These are phyloP conservation scores for Ichneumoninae sp. DNA, from an alignment of 2,888 invertebrate genomes.

Conservation along the genomic window DNA sequence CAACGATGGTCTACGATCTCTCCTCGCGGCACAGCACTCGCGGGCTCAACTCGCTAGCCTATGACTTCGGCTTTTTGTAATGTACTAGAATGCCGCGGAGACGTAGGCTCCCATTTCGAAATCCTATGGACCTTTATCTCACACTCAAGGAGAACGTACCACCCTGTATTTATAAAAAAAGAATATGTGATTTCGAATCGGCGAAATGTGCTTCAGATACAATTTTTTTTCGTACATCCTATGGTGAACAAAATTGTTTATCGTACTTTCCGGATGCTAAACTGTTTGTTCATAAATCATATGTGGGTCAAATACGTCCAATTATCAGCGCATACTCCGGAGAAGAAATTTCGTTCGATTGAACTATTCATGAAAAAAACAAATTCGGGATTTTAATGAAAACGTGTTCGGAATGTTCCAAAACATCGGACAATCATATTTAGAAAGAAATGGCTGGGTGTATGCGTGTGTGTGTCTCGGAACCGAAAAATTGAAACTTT, in stretches of 20 bases:
- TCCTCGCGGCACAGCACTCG: constrained; percentile 49
- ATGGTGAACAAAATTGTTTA: neutral
- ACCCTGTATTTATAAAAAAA: neutral
- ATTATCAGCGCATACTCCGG: neutral
- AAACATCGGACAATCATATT: too few species aligned
- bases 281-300: neutral
- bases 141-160: neutral
- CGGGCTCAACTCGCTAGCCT: constrained; percentile 16
- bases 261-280: too few species aligned
- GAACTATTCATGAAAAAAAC: neutral
- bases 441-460: too few species aligned
- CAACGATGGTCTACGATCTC: constrained; percentile 77
- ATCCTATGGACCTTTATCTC: constrained; percentile 7
- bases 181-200: neutral
- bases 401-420: too few species aligned
- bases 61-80: constrained; percentile 29
- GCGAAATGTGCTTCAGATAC: neutral
- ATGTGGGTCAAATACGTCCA: neutral
- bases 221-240: neutral
- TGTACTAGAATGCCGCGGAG: constrained; percentile 3
- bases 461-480: too few species aligned
- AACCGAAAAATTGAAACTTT: too few species aligned
- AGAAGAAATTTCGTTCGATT: neutral
- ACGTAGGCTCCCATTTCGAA: constrained; percentile 4
- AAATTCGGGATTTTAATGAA: too few species aligned